Evolutionary conservation across 37 sponge, comb jelly and placozoan species (phyloP), one percentile per base, ranked within the genome.

Genomic region (Dysidea cf. avara): DNA sequence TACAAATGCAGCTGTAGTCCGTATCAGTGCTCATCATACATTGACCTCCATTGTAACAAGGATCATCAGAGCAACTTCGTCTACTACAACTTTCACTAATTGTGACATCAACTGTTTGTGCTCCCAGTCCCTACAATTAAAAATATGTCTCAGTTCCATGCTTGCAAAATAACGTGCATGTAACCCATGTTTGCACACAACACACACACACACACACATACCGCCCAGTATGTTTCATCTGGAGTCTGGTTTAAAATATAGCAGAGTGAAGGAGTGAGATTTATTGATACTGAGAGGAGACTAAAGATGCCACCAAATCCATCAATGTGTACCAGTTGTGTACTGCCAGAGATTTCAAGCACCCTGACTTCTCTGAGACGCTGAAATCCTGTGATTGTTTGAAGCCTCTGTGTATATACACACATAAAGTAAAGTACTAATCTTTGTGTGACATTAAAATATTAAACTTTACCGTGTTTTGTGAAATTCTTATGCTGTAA

Each of bases 31-130:
- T 39, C 48, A 52, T 64, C 12, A 30, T 76, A 28, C 84, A 83
- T 0, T 25, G 54, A 11, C 71, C 84, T 76, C 61, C 63, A 37
- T 83, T 83, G 53, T 76, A 72, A 61, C 84, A 83, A 21, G 84
- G 84, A 28, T 61, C 43, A 16, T 53, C 16, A 18, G 64, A 75
- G 13, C 32, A 32, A 28, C 76, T 63, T 18, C 36, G 50, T 13
- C 49, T 25, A 0, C 64, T 29, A 6, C 32, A 36, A 47, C 64
- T 14, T 31, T 9, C 39, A 21, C 24, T 74, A n/a, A 74, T 31
- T 12, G 39, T 9, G 31, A 50, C 64, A 46, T 47, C 51, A 0
- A 39, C 1, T 47, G 72, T 35, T 9, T 9, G 4, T n/a, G 72
- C 72, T 34, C 72, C 72, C 3, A 55, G 54, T 18, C 55, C 21